A percentile compares a stretch with the other conserved stretches of the same genome.
Evolutionary conservation across 2,113 vertebrate genomes (phyloP).

Genomic region (Sander lucioperca): DNA sequence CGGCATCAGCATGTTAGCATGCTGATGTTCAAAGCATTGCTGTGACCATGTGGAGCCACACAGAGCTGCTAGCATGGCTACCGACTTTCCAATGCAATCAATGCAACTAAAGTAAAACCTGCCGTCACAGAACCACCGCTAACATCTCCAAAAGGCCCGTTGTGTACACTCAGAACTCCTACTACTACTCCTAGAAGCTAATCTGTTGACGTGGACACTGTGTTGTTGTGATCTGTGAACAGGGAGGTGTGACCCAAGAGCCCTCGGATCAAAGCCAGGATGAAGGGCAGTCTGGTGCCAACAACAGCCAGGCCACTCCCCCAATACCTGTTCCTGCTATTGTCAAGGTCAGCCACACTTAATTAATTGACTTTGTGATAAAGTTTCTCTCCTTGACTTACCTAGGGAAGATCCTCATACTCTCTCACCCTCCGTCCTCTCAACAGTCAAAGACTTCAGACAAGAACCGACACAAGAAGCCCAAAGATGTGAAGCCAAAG

Average conservation of each 20-base stretch:
- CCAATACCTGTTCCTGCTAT: constrained; percentile 83
- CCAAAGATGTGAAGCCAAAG: constrained; percentile 98
- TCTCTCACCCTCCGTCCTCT: neutral
- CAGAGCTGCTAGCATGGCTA: no score
- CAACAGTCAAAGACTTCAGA: constrained; percentile 90
- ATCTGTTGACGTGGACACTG: neutral
- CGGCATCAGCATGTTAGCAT: neutral
- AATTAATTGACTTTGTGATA: neutral
- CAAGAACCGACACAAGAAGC: constrained; percentile 97
- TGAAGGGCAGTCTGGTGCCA: constrained; percentile 81
- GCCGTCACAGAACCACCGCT: neutral
- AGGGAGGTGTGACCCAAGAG: constrained; percentile 80
- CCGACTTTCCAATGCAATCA: neutral
- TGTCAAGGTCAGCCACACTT: constrained; percentile 88
- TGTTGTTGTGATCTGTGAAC: constrained; percentile 36
- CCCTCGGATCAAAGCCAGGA: constrained; percentile 80
- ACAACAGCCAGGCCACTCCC: constrained; percentile 77
- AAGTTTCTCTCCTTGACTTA: neutral
- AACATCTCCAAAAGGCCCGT: neutral
- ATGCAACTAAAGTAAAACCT: neutral
- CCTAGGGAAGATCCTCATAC: fast-evolving
- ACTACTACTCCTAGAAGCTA: neutral
- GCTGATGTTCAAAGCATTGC: neutral
- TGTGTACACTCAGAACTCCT: neutral
- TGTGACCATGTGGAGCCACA: no score